Evolutionary conservation across 2,113 vertebrate species (phyloP).

Genomic region (Mystacornis crossleyi): DNA sequence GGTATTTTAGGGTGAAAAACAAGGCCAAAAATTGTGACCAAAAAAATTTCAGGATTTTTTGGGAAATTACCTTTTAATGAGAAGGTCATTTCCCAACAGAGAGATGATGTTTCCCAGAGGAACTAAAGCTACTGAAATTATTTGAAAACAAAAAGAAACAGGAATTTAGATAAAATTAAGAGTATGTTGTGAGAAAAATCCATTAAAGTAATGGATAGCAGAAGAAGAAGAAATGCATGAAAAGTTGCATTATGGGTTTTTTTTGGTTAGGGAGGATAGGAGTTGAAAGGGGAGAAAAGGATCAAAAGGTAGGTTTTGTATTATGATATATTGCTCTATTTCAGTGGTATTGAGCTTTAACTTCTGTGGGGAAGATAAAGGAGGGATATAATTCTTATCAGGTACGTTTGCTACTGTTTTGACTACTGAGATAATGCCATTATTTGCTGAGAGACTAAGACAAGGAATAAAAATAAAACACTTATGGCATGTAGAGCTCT

Average conservation of each 20-base stretch:
- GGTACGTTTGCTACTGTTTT: neutral
- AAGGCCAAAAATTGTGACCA: neutral
- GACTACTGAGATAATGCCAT: neutral
- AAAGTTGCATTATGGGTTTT: neutral
- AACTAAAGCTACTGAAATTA: neutral
- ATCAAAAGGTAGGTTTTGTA: neutral
- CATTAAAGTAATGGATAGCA: neutral
- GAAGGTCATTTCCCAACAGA: neutral
- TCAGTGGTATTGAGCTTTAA: neutral
- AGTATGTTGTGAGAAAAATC: neutral
- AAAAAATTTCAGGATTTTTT: neutral
- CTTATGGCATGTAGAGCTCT: neutral
- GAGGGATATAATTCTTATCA: neutral
- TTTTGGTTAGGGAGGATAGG: neutral
- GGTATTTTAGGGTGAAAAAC: neutral
- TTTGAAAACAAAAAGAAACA: neutral
- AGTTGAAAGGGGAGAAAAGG: neutral
- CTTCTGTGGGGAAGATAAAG: neutral
- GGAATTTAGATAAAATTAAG: neutral
- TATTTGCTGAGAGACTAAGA: neutral
- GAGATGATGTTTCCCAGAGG: neutral
- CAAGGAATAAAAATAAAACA: neutral
- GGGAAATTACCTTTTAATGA: neutral
- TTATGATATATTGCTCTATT: neutral
- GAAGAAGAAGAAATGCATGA: neutral